Conservation (phyloP, 2,113 vertebrate species). For the Podilymbus podiceps region DNA sequence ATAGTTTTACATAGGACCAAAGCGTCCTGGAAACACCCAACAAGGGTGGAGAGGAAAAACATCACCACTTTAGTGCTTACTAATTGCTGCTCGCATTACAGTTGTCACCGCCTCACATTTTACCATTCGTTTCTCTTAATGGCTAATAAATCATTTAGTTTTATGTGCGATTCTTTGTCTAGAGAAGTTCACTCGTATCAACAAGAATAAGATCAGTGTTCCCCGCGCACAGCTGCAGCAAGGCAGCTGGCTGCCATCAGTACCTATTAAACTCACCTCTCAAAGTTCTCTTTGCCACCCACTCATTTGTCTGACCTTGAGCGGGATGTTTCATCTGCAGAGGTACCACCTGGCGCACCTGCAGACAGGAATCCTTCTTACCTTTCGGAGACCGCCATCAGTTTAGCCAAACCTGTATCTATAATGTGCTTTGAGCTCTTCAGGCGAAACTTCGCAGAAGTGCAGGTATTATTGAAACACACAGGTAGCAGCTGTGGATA, state of each 20-base stretch:
- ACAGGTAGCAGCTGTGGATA: not conserved
- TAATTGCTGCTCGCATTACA: not conserved
- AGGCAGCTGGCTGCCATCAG: constrained; percentile 16
- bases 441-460: not conserved
- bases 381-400: not conserved
- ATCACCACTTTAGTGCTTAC: not conserved
- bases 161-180: not conserved
- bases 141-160: not conserved
- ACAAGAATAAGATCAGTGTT: not conserved
- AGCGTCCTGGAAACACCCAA: not conserved
- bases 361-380: not conserved
- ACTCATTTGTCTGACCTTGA: constrained; percentile 1
- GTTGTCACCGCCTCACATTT: not conserved
- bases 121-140: not conserved
- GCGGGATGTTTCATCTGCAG: not conserved
- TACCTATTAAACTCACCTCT: not conserved
- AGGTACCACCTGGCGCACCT: not conserved
- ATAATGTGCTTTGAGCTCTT: not conserved
- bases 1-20: not conserved
- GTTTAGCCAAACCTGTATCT: not conserved
- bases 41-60: not conserved
- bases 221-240: not conserved
- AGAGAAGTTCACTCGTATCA: not conserved
- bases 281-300: not conserved
- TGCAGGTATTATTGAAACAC: not conserved